Conservation (phyloP, 2,888 invertebrate genomes). For the Agrypnus murinus region DNA sequence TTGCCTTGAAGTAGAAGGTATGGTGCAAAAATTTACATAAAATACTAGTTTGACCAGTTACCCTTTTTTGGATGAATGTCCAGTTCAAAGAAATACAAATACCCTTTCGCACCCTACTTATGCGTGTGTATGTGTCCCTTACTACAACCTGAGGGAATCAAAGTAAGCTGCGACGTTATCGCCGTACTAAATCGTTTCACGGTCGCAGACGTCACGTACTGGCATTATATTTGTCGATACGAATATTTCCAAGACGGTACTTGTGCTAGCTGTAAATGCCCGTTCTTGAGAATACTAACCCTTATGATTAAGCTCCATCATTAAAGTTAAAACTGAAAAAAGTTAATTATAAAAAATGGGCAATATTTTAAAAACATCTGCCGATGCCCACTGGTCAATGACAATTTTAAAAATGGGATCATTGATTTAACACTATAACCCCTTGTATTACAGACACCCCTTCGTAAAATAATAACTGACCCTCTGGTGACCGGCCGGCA, state of each 20-base stretch:
- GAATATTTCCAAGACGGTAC: neutral
- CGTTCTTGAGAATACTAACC: neutral
- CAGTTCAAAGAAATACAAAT: conserved; percentile 53
- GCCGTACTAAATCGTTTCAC: conserved; percentile 42
- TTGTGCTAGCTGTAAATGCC: neutral
- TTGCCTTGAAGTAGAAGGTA: conserved; percentile 24
- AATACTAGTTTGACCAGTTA: conserved; percentile 67
- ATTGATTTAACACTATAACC: conserved; percentile 47
- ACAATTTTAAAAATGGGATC: conserved; percentile 53
- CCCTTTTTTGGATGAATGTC: conserved; percentile 59
- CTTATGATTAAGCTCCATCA: neutral
- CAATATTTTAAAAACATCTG: conserved; percentile 37
- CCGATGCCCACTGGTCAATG: conserved; percentile 58
- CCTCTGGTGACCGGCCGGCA: conserved; percentile 50
- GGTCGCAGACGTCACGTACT: conserved; percentile 21
- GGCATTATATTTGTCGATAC: conserved; percentile 5
- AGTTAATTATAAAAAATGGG: neutral
- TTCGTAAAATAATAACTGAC: conserved; percentile 50
- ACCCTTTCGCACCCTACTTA: conserved; percentile 40
- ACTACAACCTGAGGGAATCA: conserved; percentile 44
- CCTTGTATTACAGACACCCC: conserved; percentile 43
- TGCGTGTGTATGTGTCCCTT: conserved; percentile 36
- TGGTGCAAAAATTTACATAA: conserved; percentile 63
- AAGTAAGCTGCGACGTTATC: conserved; percentile 40
- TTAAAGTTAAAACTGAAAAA: no score